Conservation (phyloP, 2,888 invertebrate genomes). For the Caenorhabditis sp. region DNA sequence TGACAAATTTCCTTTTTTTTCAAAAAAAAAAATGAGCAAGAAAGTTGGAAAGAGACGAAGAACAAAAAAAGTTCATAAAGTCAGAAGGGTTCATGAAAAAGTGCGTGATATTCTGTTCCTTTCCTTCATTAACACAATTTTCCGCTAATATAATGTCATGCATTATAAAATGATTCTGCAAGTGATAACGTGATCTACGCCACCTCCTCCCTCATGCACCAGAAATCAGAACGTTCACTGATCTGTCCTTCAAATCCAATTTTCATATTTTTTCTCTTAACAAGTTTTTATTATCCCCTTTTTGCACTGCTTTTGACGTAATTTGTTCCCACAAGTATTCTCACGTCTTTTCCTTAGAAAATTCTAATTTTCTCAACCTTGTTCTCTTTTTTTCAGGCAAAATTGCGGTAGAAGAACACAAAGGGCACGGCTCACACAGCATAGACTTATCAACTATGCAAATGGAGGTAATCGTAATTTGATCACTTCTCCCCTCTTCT, state of each 20-base stretch:
- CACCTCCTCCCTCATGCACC: background rate
- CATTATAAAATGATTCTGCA: background rate
- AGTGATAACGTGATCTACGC: background rate
- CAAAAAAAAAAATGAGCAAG: too few species aligned
- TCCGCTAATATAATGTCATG: background rate
- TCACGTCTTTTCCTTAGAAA: background rate
- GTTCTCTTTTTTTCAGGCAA: conserved; percentile 42
- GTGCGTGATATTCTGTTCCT: background rate
- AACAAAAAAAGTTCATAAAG: too few species aligned
- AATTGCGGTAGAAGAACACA: conserved; percentile 52
- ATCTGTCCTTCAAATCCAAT: conserved; percentile 6
- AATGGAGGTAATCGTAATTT: conserved; percentile 70
- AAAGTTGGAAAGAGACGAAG: too few species aligned
- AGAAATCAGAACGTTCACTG: conserved; percentile 1
- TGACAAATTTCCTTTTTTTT: too few species aligned
- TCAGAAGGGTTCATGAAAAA: background rate
- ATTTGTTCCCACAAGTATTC: conserved; percentile 19
- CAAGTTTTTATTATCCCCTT: background rate
- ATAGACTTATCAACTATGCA: conserved; percentile 69
- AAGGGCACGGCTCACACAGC: conserved; percentile 60
- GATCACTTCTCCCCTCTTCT: conserved; percentile 60
- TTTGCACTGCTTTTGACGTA: background rate
- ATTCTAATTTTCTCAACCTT: too few species aligned
- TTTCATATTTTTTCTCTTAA: too few species aligned
- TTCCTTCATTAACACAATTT: background rate